phyloP scores from a whole-genome alignment of 92 coral and sea anemone species.

The Diadumene lineata region DNA sequence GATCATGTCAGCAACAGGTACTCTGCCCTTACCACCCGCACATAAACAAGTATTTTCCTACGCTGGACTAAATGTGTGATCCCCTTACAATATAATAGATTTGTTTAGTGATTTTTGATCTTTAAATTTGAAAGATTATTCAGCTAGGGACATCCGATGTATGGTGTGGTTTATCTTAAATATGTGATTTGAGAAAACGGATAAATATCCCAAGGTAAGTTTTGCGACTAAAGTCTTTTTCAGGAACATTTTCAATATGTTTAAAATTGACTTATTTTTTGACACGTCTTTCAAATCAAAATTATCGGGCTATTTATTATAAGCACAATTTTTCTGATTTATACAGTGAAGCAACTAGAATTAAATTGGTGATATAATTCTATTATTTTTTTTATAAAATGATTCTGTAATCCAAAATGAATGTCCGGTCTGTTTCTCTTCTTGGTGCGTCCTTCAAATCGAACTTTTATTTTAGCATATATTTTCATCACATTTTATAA shows the following conservation, averaged over 20 bases:
- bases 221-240: too few relatives aligned
- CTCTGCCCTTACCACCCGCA: constrained; percentile 6
- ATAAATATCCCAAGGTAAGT: not conserved
- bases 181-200: not conserved
- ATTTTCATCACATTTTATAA: not conserved
- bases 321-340: too few relatives aligned
- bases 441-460: constrained; percentile 2
- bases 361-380: too few relatives aligned
- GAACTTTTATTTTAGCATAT: not conserved
- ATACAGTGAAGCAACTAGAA: too few relatives aligned
- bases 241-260: too few relatives aligned
- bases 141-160: not conserved
- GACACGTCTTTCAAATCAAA: too few relatives aligned
- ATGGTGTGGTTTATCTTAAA: not conserved
- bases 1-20: not conserved
- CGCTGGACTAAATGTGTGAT: constrained; percentile 8
- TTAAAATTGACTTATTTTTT: too few relatives aligned
- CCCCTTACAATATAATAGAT: constrained; percentile 11
- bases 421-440: not conserved
- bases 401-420: too few relatives aligned
- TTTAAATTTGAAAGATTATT: not conserved
- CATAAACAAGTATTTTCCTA: constrained; percentile 5
- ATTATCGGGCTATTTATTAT: too few relatives aligned
- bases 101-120: constrained; percentile 31
- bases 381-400: too few relatives aligned